phyloP scores from a whole-genome alignment of 2,888 invertebrate genomes.

The Chrysodeixis includens region DNA sequence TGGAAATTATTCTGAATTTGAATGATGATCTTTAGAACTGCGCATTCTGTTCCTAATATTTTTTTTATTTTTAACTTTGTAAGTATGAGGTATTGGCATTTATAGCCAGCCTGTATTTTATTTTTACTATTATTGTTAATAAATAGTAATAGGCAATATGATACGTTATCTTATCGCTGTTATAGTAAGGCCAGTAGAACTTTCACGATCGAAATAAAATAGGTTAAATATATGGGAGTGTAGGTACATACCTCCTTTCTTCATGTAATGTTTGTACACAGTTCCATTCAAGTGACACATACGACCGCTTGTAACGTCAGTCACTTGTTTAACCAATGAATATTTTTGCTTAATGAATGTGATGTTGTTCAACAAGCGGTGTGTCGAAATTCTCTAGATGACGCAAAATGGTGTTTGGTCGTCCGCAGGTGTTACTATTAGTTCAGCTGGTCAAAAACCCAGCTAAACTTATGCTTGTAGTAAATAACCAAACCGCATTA shows the following conservation, averaged over 20 bases:
- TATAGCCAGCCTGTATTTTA: too few relatives aligned
- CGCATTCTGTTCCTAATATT: too few relatives aligned
- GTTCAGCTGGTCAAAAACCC: conserved; percentile 71
- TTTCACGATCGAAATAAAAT: too few relatives aligned
- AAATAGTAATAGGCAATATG: too few relatives aligned
- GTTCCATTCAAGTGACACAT: conserved; percentile 40
- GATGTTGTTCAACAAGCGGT: conserved; percentile 65
- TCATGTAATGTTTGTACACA: neutral
- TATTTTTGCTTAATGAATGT: conserved; percentile 69
- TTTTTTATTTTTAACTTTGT: too few relatives aligned
- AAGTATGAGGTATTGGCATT: too few relatives aligned
- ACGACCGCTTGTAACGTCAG: conserved; percentile 27
- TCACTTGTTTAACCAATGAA: conserved; percentile 40
- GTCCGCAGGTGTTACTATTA: conserved; percentile 74
- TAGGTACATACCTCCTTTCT: neutral
- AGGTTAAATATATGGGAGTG: neutral
- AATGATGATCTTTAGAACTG: too few relatives aligned
- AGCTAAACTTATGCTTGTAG: conserved; percentile 47
- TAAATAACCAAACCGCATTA: conserved; percentile 55
- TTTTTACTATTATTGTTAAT: too few relatives aligned
- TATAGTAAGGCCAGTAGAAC: too few relatives aligned
- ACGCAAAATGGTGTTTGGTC: conserved; percentile 75
- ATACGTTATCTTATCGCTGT: too few relatives aligned
- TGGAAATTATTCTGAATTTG: too few relatives aligned
- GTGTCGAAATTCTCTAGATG: conserved; percentile 80